Conservation (phyloP, 2,888 invertebrate genomes). For the Cordilura impudica region DNA sequence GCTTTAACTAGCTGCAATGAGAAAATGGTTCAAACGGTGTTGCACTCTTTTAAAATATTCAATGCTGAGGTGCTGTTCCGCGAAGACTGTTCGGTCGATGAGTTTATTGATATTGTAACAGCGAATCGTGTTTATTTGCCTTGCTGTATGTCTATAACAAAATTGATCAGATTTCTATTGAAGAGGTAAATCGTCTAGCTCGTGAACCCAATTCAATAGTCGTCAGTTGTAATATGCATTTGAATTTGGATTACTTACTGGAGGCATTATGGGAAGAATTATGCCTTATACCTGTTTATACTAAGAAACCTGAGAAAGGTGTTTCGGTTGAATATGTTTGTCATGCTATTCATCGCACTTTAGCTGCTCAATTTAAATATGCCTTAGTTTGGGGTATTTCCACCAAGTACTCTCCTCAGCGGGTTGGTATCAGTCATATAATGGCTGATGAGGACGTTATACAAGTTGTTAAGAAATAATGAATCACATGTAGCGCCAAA, state of each 20-base stretch:
- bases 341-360: slow-evolving; percentile 95
- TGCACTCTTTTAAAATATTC: slow-evolving; percentile 99
- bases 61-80: slow-evolving; percentile 97
- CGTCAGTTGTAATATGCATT: slow-evolving; percentile 99
- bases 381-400: slow-evolving; percentile 99
- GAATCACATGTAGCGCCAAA: background rate
- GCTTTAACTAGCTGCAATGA: slow-evolving; percentile 95
- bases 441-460: slow-evolving; percentile 99
- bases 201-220: slow-evolving; percentile 92
- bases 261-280: slow-evolving; percentile 96
- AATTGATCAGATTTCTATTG: slow-evolving; percentile 99
- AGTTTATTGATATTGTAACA: slow-evolving; percentile 98
- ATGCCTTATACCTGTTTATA: slow-evolving; percentile 96
- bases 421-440: slow-evolving; percentile 93
- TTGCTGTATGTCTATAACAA: slow-evolving; percentile 99
- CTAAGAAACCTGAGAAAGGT: slow-evolving; percentile 94
- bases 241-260: slow-evolving; percentile 96
- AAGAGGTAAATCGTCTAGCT: slow-evolving; percentile 97
- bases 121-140: slow-evolving; percentile 97
- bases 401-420: slow-evolving; percentile 98
- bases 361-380: slow-evolving; percentile 96
- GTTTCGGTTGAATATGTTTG: slow-evolving; percentile 98
- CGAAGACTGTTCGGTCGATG: slow-evolving; percentile 96
- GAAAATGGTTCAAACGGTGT: slow-evolving; percentile 97
- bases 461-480: slow-evolving; percentile 95